These are phyloP conservation scores for Agriopis leucophaearia DNA, from an alignment of 2,888 invertebrate species.

Conservation along the genomic window DNA sequence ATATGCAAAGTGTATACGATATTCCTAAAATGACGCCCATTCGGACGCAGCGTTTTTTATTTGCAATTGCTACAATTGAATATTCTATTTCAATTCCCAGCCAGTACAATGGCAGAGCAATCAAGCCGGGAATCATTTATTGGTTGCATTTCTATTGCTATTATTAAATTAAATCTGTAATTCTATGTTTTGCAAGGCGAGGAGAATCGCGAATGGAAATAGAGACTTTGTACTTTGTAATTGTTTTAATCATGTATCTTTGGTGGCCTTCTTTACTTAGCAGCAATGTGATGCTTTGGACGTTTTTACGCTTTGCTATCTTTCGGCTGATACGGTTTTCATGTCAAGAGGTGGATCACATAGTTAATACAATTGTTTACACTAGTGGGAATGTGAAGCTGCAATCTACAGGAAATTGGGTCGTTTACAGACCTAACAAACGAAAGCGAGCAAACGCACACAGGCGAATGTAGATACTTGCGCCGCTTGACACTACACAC, in stretches of 20 bases:
- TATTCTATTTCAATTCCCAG: constrained; percentile 48
- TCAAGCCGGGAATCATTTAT: constrained; percentile 48
- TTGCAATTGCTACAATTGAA: constrained; percentile 51
- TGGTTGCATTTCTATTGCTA: constrained; percentile 42
- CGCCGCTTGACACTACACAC: no score
- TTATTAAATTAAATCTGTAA: constrained; percentile 43
- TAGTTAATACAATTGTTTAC: no score
- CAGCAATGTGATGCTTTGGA: not conserved
- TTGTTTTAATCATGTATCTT: constrained; percentile 32
- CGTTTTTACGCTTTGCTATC: no score
- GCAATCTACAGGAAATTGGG: no score
- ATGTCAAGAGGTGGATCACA: not conserved
- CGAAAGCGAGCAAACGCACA: no score
- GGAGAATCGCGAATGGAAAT: constrained; percentile 24
- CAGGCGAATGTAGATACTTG: no score
- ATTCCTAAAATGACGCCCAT: constrained; percentile 58
- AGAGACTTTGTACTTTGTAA: constrained; percentile 20
- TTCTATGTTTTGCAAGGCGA: constrained; percentile 38
- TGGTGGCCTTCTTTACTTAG: constrained; percentile 3
- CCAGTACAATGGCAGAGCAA: constrained; percentile 42
- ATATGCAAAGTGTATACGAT: constrained; percentile 70
- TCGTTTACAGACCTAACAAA: no score
- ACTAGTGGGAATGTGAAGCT: no score
- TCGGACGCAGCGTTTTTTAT: constrained; percentile 49
- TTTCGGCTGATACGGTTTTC: not conserved